Percentiles rank a stretch among this genome's conserved stretches.
Evolutionary conservation across 2,113 vertebrate species (phyloP).

Genomic region (Boleophthalmus pectinirostris): DNA sequence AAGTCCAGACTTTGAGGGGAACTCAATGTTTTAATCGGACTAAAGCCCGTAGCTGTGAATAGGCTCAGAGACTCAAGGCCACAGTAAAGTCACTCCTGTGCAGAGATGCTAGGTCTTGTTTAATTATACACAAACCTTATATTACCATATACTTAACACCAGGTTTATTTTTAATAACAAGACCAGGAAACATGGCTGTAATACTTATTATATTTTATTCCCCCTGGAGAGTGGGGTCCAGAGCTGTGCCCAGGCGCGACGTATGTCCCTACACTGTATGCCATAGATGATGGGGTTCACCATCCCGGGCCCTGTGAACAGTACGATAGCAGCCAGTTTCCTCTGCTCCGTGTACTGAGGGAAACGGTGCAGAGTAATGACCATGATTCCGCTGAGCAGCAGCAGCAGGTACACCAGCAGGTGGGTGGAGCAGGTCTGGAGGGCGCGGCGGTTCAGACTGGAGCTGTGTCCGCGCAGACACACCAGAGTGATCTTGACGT

Average conservation of each 20-base stretch:
- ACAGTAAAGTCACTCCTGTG: no score
- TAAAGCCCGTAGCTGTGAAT: no score
- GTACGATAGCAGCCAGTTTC: background rate
- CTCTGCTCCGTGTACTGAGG: conserved; percentile 14
- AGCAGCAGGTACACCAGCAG: conserved; percentile 55
- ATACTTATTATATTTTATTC: no score
- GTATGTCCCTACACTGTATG: background rate
- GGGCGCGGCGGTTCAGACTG: background rate
- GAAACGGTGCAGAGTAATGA: conserved; percentile 60
- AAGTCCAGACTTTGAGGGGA: no score
- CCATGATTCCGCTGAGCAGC: background rate
- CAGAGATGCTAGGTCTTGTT: no score
- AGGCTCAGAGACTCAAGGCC: no score
- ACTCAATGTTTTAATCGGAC: no score
- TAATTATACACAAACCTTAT: no score
- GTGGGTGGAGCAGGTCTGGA: conserved; percentile 30
- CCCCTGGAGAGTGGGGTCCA: background rate
- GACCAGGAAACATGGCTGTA: no score
- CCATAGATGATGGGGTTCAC: background rate
- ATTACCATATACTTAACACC: no score
- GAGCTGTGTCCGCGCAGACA: background rate
- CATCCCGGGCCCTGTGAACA: background rate
- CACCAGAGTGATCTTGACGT: conserved; percentile 54
- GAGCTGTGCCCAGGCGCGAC: background rate
- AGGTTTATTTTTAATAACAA: no score